phyloP scores from a whole-genome alignment of 1,140 invertebrate species.

The Uloborus diversus region DNA sequence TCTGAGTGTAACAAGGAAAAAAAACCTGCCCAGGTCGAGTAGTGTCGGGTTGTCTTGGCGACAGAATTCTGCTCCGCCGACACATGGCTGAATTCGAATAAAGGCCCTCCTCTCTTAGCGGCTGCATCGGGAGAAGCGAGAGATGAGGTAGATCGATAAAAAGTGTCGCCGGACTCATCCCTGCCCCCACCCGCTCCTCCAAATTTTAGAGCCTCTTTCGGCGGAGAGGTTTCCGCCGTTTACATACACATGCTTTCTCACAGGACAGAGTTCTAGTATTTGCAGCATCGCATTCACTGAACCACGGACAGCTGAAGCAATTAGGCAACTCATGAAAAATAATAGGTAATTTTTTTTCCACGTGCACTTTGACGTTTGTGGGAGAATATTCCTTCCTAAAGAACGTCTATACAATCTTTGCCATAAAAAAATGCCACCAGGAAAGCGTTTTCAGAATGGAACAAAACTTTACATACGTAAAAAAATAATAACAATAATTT shows the following conservation, averaged over 20 bases:
- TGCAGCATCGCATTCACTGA: neutral
- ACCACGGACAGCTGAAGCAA: neutral
- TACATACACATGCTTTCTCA: neutral
- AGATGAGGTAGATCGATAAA: constrained; percentile 48
- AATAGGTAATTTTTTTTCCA: neutral
- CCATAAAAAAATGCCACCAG: neutral
- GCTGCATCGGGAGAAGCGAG: constrained; percentile 2
- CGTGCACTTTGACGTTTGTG: neutral
- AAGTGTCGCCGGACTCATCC: constrained; percentile 24
- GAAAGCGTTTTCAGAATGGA: no score
- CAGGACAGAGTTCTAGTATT: neutral
- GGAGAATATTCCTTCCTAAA: neutral
- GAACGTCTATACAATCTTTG: neutral
- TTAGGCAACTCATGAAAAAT: neutral
- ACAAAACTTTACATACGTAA: no score
- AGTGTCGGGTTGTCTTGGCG: neutral
- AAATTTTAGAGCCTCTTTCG: constrained; percentile 4
- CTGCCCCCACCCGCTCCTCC: neutral
- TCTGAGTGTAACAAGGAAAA: neutral
- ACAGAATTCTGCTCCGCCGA: neutral
- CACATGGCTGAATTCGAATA: constrained; percentile 43
- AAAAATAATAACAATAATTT: no score
- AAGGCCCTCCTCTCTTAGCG: constrained; percentile 11
- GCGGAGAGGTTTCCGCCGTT: neutral
- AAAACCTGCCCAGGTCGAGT: neutral